These are phyloP conservation scores for Rhadinocentrus ornatus DNA, from an alignment of 2,797 vertebrate genomes.

Conservation along the genomic window DNA sequence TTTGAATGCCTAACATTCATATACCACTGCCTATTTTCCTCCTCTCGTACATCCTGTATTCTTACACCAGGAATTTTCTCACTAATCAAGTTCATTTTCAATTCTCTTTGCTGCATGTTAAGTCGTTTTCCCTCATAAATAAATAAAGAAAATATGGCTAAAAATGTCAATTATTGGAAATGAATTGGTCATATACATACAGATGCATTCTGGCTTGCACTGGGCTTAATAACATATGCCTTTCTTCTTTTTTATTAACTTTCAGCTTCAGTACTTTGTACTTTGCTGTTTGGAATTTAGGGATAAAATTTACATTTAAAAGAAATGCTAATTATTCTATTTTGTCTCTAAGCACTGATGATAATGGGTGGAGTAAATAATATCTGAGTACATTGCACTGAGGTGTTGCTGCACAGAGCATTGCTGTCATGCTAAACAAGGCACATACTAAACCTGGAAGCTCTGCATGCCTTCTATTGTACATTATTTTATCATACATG, in stretches of 20 bases:
- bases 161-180: background rate
- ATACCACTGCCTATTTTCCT: background rate
- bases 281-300: conserved; percentile 5
- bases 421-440: no score
- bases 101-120: background rate
- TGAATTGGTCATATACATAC: background rate
- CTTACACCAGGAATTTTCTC: background rate
- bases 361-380: background rate
- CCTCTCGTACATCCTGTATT: background rate
- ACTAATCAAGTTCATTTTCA: background rate
- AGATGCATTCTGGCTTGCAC: background rate
- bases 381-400: background rate
- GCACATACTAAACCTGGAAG: no score
- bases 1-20: no score
- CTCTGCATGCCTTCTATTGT: no score
- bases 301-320: no score
- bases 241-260: background rate
- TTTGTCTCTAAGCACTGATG: background rate
- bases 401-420: background rate
- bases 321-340: background rate
- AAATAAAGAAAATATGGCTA: background rate
- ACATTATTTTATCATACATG: no score
- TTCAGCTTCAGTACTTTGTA: background rate
- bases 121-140: background rate
- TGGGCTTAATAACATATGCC: background rate